Base-by-base conservation (phyloP, 2,797 vertebrate species). In the Orientallactaga sibirica region DNA sequence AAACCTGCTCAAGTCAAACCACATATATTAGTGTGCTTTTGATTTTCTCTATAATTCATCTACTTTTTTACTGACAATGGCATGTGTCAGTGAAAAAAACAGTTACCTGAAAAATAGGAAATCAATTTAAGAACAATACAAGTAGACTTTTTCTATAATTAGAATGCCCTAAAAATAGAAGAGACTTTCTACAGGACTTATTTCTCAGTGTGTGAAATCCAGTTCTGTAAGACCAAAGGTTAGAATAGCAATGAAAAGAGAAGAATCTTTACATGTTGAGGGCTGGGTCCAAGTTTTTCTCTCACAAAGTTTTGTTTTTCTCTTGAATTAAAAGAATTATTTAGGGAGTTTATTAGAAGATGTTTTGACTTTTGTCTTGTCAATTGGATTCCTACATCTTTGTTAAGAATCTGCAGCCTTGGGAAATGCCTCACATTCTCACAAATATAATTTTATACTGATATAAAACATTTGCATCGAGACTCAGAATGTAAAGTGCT, bases 1-100 rank as follows among this genome's bases (percentile, higher is more conserved):
- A 94, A 95, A 94, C 77, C 96, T 97, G 93, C 66, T 97, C 86
- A 41, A 66, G 94, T 94, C 95, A 96, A 84, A 93, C 95, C 90
- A 92, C 76, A 93, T 93, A 92, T 92, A 97, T 96, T 95, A 93
- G 37, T 93, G 80, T n/a, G 80, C 73, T 78, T 93, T 68, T 78
- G 80, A 83, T 86, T 83, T 96, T 86, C 84, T 73, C 52, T 92
- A 84, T 82, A 93, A 95, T 82, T 93, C 43, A 84, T 67, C 55
- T 93, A 3, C 86, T 83, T 81, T 80, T 89, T 94, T 67, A 85
- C 94, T 84, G 80, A 79, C 76, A 80, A 18, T 70, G 62, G 29
- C 82, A 55, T 70, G 61, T 86, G 76, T 19, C 58, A n/a, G 43
- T 41, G 43, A 73, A 88, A 82, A 93, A 94, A 95, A 48, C 71